phyloP scores from a whole-genome alignment of 2,888 invertebrate species.

The Cephalotes varians region DNA sequence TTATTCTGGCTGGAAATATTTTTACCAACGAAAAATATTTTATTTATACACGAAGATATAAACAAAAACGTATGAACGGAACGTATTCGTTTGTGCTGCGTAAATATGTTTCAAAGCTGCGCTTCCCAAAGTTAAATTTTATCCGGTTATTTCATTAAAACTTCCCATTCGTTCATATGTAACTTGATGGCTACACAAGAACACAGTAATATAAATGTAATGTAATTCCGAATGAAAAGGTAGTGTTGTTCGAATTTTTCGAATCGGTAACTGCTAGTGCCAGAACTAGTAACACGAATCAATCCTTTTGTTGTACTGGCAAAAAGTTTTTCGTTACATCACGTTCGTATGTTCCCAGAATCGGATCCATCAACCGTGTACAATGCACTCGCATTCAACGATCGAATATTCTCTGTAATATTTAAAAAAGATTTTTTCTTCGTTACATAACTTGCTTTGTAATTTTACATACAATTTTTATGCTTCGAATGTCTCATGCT shows the following conservation, averaged over 20 bases:
- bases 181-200: background rate
- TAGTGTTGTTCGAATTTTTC: background rate
- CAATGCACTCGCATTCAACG: background rate
- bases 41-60: background rate
- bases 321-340: background rate
- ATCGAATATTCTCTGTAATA: background rate
- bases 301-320: background rate
- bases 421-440: background rate
- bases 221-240: background rate
- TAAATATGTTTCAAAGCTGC: background rate
- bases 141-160: background rate
- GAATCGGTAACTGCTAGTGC: background rate
- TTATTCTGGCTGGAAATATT: background rate
- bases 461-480: background rate
- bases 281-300: background rate
- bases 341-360: background rate
- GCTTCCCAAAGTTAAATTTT: background rate
- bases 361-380: background rate
- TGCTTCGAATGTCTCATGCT: background rate
- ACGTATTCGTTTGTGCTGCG: background rate
- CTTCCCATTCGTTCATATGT: background rate
- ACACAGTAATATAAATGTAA: background rate
- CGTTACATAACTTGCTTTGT: background rate
- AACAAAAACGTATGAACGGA: background rate
- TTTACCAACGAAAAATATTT: background rate